Base-by-base conservation (phyloP, 1,140 invertebrate species). In the Papilio machaon region DNA sequence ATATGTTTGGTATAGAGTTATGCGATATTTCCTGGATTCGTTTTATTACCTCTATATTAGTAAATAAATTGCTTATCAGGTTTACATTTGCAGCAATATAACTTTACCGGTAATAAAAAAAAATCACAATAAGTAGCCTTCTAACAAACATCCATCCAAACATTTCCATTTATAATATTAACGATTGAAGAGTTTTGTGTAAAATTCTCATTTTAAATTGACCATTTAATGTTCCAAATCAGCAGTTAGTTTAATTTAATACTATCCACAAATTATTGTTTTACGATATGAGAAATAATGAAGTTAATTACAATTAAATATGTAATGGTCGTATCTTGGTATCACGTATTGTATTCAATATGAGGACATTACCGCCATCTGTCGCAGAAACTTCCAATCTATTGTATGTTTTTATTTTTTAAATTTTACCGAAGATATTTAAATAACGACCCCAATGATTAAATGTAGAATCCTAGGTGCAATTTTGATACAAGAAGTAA, bases 381-480 rank as follows among this genome's bases (percentile, higher is more conserved):
- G 60, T 2, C 23, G 60, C 15, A 10, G 60, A 30, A 23, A 30
- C 11, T 64, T 64, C 9, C 10, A 64, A 64, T 23, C 23, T 13
- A 64, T 30, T 64, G 23, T 58, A 58, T 58, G 54, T 64, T 64
- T 64, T 64, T 64, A 64, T 64, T 30, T 30, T 64, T 64, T 64
- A 11, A 8, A 64, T 64, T 64, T 64, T 64, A 64, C 60, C 10
- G 60, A 64, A 30, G 23, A 30, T 23, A 64, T 30, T 64, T 64
- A 30, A 64, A 30, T 64, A 9, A 30, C 60, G 60, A 30, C 60
- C 60, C 4, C 60, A 64, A 30, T 64, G 23, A 15, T 13, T 6
- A 19, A 6, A 19, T 2, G 60, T 64, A 64, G 2, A 10, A n/a
- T 23, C n/a, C 19, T 5, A 23, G n/a, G n/a, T 60, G 23, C n/a